phyloP scores from a whole-genome alignment of 2,113 vertebrate genomes.

The Pardalotus punctatus region DNA sequence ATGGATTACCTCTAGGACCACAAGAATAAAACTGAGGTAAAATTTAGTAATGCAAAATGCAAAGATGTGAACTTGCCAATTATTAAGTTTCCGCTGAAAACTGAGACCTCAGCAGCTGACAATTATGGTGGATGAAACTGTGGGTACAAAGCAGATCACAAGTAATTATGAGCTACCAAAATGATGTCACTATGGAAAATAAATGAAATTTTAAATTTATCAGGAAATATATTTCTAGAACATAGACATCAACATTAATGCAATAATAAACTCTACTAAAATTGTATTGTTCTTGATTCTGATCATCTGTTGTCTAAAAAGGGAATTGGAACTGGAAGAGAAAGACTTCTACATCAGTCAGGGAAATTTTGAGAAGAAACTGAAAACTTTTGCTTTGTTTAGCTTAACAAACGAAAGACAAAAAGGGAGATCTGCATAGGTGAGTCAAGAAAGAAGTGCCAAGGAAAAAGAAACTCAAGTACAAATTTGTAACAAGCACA shows the following conservation, averaged over 20 bases:
- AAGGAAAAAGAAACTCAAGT: background rate
- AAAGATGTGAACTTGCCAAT: background rate
- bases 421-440: background rate
- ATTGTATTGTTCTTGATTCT: background rate
- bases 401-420: background rate
- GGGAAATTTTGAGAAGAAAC: background rate
- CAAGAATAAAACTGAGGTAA: background rate
- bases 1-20: background rate
- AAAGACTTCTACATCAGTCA: background rate
- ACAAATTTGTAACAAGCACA: background rate
- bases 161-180: background rate
- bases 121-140: background rate
- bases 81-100: background rate
- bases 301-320: background rate
- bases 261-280: background rate
- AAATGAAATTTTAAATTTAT: background rate
- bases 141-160: background rate
- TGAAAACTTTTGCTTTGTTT: background rate
- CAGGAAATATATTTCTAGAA: background rate
- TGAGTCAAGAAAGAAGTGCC: background rate
- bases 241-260: background rate
- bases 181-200: background rate
- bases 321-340: background rate
- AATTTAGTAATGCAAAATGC: background rate
- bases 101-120: background rate